Percentiles rank a stretch among this genome's conserved stretches.
Conservation (phyloP, 2,888 invertebrate genomes). For the Hesperia comma region DNA sequence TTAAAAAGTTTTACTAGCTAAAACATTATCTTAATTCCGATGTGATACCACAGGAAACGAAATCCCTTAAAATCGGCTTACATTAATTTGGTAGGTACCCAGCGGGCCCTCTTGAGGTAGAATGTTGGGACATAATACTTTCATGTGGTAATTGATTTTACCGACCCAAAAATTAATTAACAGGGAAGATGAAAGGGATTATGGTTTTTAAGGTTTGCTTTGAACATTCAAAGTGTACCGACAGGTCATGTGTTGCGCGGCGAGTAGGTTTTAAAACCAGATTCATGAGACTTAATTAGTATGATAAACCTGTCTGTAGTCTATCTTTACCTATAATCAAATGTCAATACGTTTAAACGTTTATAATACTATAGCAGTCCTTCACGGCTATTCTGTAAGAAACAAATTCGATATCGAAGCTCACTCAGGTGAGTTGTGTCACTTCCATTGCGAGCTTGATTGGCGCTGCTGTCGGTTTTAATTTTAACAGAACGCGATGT, state of each 20-base stretch:
- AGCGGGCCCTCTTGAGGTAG: constrained; percentile 38
- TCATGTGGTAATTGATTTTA: constrained; percentile 33
- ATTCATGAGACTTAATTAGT: too few species aligned
- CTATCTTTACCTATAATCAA: background rate
- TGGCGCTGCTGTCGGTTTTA: too few species aligned
- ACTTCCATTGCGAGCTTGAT: too few species aligned
- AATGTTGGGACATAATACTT: constrained; percentile 26
- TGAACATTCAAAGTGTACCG: background rate
- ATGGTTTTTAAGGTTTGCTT: constrained; percentile 35
- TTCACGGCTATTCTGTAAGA: too few species aligned
- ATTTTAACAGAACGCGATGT: too few species aligned
- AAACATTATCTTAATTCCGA: constrained; percentile 31
- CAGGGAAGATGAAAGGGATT: constrained; percentile 18
- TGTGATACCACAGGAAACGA: constrained; percentile 34
- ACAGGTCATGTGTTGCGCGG: too few species aligned
- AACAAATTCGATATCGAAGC: too few species aligned
- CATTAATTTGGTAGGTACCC: constrained; percentile 42
- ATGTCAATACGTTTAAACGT: too few species aligned
- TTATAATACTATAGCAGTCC: too few species aligned
- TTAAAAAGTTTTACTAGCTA: constrained; percentile 15
- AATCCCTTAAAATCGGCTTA: constrained; percentile 46
- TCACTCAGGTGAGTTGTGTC: too few species aligned
- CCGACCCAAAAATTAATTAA: constrained; percentile 26
- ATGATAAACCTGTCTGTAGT: too few species aligned
- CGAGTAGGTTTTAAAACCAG: too few species aligned